These are phyloP conservation scores for Lycaon pictus DNA, from an alignment of 2,113 vertebrate species.

Conservation along the genomic window DNA sequence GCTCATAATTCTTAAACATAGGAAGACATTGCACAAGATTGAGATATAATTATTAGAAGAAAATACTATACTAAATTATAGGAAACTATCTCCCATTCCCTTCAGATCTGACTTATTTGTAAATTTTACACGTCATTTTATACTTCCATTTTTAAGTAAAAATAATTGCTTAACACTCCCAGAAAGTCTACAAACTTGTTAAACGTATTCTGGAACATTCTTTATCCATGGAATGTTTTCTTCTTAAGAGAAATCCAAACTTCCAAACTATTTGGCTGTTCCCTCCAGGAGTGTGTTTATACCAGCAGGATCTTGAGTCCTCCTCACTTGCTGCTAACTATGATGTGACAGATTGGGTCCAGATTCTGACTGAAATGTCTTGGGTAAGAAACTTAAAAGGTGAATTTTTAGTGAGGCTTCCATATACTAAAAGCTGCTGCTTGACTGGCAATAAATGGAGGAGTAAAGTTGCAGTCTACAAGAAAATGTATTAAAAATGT, in stretches of 20 bases:
- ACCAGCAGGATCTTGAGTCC: slow-evolving; percentile 82
- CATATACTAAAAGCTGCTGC: slow-evolving; percentile 78
- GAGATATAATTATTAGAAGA: slow-evolving; percentile 36
- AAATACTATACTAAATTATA: neutral
- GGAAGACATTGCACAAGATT: neutral
- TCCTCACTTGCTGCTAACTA: slow-evolving; percentile 83
- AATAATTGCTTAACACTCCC: neutral
- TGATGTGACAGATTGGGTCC: slow-evolving; percentile 82
- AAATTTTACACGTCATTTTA: neutral
- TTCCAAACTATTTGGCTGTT: slow-evolving; percentile 69
- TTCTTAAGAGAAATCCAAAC: slow-evolving; percentile 56
- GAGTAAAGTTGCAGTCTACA: slow-evolving; percentile 76
- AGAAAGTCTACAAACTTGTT: slow-evolving; percentile 38
- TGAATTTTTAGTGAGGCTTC: slow-evolving; percentile 78
- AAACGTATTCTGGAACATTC: slow-evolving; percentile 17
- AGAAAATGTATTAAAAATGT: slow-evolving; percentile 66
- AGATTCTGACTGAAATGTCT: slow-evolving; percentile 86
- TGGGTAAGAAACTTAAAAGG: slow-evolving; percentile 85
- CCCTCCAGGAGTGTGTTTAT: slow-evolving; percentile 80
- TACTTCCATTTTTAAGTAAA: slow-evolving; percentile 9
- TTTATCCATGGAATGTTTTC: slow-evolving; percentile 68
- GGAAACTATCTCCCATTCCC: neutral
- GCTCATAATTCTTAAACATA: neutral
- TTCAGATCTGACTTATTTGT: neutral
- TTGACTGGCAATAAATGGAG: slow-evolving; percentile 79